Evolutionary conservation across 2,888 invertebrate species (phyloP).

Genomic region (Mesorhabditis spiculigera): DNA sequence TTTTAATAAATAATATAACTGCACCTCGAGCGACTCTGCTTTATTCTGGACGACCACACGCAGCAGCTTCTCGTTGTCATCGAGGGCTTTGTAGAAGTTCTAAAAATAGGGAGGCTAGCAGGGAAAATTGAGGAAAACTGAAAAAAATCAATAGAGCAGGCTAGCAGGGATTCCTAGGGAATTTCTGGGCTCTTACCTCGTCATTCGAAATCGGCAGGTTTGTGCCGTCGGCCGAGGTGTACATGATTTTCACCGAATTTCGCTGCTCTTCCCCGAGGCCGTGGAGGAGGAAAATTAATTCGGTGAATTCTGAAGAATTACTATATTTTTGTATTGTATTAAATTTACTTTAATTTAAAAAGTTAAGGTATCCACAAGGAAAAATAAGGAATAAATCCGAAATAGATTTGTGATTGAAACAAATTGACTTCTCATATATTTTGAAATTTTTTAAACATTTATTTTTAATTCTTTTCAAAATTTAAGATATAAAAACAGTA

Average conservation of each 20-base stretch:
- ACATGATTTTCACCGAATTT: conserved; percentile 77
- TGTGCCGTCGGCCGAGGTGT: conserved; percentile 92
- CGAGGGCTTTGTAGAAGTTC: conserved; percentile 23
- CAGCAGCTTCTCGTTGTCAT: conserved; percentile 14
- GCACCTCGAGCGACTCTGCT: not conserved
- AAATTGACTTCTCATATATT: too few species aligned
- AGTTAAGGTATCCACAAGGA: too few species aligned
- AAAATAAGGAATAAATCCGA: too few species aligned
- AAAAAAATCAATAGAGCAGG: too few species aligned
- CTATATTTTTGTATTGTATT: conserved; percentile 64
- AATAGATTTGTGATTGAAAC: too few species aligned
- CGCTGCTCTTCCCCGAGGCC: conserved; percentile 11
- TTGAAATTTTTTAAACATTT: not conserved
- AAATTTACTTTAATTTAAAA: too few species aligned
- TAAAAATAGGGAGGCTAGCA: not conserved
- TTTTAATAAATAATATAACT: not conserved
- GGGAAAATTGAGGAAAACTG: too few species aligned
- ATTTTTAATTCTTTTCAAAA: not conserved
- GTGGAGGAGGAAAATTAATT: conserved; percentile 3
- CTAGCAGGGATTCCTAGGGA: too few species aligned
- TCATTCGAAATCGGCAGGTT: conserved; percentile 95
- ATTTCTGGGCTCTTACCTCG: conserved; percentile 64
- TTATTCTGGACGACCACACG: conserved; percentile 20
- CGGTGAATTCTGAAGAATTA: not conserved
- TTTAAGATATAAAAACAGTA: too few species aligned